Conservation (phyloP, 64 coral and sea anemone species). For the Orbicella faveolata region DNA sequence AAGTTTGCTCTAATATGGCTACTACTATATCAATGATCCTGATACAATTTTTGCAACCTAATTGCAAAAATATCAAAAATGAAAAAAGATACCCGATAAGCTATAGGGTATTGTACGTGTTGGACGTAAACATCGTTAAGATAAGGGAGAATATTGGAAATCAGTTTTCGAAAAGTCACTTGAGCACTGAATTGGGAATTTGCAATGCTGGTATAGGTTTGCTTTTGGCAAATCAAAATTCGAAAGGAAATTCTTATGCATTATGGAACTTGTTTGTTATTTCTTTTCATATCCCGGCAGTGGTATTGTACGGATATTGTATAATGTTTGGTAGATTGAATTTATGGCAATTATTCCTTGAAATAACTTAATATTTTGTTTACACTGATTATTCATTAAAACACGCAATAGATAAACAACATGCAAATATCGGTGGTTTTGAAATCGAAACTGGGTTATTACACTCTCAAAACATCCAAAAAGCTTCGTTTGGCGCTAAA, state of each 20-base stretch:
- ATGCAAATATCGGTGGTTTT: slow-evolving; percentile 9
- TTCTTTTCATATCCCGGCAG: neutral
- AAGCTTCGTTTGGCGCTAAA: neutral
- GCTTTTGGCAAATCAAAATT: neutral
- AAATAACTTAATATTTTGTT: slow-evolving; percentile 1
- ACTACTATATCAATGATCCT: neutral
- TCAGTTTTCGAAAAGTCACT: neutral
- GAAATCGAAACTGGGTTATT: neutral
- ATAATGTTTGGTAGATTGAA: neutral
- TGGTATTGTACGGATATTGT: neutral
- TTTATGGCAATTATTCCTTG: neutral
- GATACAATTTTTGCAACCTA: neutral
- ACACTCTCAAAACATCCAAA: neutral
- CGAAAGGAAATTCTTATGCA: neutral
- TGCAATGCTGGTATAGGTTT: no score
- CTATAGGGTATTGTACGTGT: neutral
- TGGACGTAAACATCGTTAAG: neutral
- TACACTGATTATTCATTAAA: slow-evolving; percentile 2
- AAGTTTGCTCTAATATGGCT: neutral
- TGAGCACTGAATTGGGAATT: no score
- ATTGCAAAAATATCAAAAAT: neutral
- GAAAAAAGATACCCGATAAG: neutral
- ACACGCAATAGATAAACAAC: neutral
- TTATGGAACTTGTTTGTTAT: neutral
- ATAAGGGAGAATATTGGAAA: neutral